phyloP scores from a whole-genome alignment of 2,888 invertebrate genomes.

The Girardia tigrina region DNA sequence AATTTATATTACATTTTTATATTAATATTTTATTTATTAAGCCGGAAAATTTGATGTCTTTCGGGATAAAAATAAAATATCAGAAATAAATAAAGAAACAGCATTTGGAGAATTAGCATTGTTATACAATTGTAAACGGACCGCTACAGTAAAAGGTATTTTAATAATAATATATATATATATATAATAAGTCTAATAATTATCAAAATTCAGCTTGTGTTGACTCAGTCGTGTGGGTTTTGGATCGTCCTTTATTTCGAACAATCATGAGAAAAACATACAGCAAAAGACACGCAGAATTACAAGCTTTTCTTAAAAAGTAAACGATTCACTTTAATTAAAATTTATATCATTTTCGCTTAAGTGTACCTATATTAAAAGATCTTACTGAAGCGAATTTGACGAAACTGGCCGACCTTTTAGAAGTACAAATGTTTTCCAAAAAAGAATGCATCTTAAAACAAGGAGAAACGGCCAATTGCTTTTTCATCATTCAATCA shows the following conservation, averaged over 20 bases:
- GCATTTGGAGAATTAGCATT: constrained; percentile 6
- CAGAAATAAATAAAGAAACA: neutral
- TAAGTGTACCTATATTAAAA: constrained; percentile 63
- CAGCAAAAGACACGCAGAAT: constrained; percentile 72
- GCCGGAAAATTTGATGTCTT: constrained; percentile 18
- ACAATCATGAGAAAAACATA: constrained; percentile 64
- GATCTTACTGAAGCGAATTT: constrained; percentile 62
- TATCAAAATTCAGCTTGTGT: constrained; percentile 30
- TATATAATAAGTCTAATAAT: neutral
- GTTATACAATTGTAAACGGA: constrained; percentile 15
- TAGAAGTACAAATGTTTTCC: constrained; percentile 56
- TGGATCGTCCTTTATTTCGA: constrained; percentile 35
- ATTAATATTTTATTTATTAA: no score
- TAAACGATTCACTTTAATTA: constrained; percentile 45
- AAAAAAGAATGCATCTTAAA: constrained; percentile 82
- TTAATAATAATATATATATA: neutral
- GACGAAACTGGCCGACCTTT: constrained; percentile 67
- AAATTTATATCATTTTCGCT: constrained; percentile 36
- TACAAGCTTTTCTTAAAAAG: constrained; percentile 86
- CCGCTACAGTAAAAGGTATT: neutral
- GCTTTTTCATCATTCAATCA: constrained; percentile 90
- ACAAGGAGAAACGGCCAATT: constrained; percentile 84
- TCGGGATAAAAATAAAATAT: neutral
- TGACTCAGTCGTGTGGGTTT: constrained; percentile 30
- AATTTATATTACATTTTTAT: no score